Evolutionary conservation across 2,797 vertebrate species (phyloP).

Genomic region (Anguilla obscura): DNA sequence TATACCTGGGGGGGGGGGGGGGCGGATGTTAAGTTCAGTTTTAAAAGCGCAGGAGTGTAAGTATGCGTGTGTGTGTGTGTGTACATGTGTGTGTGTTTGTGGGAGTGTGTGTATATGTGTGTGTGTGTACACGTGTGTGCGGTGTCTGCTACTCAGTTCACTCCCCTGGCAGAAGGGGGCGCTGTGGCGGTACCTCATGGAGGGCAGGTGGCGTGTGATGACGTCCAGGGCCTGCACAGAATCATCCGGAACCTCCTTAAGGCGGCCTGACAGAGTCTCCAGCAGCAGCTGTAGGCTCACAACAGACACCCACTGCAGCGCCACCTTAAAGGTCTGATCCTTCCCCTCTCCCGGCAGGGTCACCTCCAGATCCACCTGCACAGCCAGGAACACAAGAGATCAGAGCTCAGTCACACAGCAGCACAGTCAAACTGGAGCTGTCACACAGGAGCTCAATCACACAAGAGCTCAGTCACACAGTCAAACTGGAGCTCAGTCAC

Average conservation of each 20-base stretch:
- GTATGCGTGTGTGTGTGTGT: background rate
- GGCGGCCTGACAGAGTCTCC: constrained; percentile 92
- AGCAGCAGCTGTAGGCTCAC: constrained; percentile 95
- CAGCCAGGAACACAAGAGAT: background rate
- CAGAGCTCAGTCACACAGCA: too few relatives aligned
- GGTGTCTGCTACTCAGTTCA: background rate
- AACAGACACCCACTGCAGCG: constrained; percentile 97
- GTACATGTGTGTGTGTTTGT: background rate
- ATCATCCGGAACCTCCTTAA: constrained; percentile 95
- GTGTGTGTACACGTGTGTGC: background rate
- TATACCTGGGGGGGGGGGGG: constrained; percentile 77
- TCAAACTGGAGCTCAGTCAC: too few relatives aligned
- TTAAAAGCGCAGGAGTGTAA: background rate
- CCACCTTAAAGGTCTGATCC: constrained; percentile 98
- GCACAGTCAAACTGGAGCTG: too few relatives aligned
- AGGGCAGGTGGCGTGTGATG: constrained; percentile 95
- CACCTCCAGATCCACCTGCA: constrained; percentile 96
- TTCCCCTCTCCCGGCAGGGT: constrained; percentile 98
- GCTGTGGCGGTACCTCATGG: constrained; percentile 82
- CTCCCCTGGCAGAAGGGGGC: background rate
- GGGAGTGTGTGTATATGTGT: background rate
- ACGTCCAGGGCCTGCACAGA: constrained; percentile 97
- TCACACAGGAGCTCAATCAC: too few relatives aligned
- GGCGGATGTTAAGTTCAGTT: background rate
- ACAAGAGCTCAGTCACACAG: too few relatives aligned